Base-by-base conservation (phyloP, 64 coral and sea anemone species). In the Orbicella faveolata region DNA sequence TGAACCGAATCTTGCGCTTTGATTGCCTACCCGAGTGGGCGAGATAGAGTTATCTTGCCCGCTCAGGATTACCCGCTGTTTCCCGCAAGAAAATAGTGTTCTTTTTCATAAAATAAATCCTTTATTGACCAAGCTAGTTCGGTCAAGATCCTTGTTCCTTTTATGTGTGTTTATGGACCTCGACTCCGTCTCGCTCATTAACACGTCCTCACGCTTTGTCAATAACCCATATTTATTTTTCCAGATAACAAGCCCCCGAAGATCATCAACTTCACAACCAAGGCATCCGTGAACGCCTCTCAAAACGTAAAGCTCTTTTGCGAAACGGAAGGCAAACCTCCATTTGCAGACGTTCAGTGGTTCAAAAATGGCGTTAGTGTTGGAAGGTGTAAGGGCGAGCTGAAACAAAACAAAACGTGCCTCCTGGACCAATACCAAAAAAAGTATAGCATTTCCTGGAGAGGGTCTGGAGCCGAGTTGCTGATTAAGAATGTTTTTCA, bases 231-330 rank as follows among this genome's bases (percentile, higher is more conserved):
- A 48, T 48, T 48, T 48, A 48, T 48, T 69, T 30, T 6, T 30
- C 3, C 11, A 92, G 90, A 92, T 34, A 67, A 34, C 13, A 79
- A 87, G 17, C 83, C 83, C 8, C 90, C 90, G 2, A 80, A 80
- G 26, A 92, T 92, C 8, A 92, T 30, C 41, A 87, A 92, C 39
- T 92, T 87, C 57, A 21, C 54, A 20, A 52, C 79, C 65, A 87
- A 69, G 55, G 10, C 51, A 69, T 80, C 64, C 37, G 90, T 87
- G 0, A 92, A 80, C 15, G 90, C 75, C 37, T 87, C 83, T 7
- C 63, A 59, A 84, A 79, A 64, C 37, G 78, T 36, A 44, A 87
- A 39, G 34, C 66, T 70, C 19, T 5, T 85, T 73, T 92, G 90
- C 74, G 74, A 92, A 44, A 78, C 66, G 16, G 75, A 78, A 34